phyloP scores from a whole-genome alignment of 2,888 invertebrate genomes.

The Oscheius myriophilus region DNA sequence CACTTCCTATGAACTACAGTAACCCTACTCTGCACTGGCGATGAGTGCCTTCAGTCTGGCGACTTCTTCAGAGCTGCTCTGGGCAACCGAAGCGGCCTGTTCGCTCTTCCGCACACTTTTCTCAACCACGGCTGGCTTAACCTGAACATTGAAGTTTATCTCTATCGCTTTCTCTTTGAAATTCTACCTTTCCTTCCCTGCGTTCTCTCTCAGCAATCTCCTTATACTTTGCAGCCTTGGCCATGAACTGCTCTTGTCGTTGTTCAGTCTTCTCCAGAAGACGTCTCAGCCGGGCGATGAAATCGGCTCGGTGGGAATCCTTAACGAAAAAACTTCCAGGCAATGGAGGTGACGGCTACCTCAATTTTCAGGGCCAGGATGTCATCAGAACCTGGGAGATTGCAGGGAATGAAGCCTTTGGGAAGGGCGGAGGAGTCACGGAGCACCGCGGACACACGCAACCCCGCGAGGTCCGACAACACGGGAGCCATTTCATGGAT shows the following conservation, averaged over 20 bases:
- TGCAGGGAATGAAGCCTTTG: constrained; percentile 17
- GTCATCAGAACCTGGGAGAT: constrained; percentile 17
- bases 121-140: background rate
- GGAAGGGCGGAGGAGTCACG: background rate
- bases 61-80: background rate
- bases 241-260: background rate
- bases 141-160: no score
- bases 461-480: constrained; percentile 1
- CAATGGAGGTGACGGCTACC: no score
- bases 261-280: constrained; percentile 12
- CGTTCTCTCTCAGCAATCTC: constrained; percentile 6
- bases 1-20: no score
- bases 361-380: constrained; percentile 28
- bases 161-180: no score
- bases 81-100: background rate
- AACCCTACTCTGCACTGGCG: background rate
- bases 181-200: constrained; percentile 2
- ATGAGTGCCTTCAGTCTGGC: background rate
- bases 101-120: background rate
- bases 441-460: background rate
- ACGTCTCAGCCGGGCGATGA: background rate
- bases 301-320: constrained; percentile 5
- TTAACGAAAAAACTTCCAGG: background rate
- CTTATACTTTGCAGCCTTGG: constrained; percentile 7
- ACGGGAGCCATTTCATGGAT: constrained; percentile 6